phyloP scores from a whole-genome alignment of 2,113 vertebrate genomes.

The Coptodon rendalli region DNA sequence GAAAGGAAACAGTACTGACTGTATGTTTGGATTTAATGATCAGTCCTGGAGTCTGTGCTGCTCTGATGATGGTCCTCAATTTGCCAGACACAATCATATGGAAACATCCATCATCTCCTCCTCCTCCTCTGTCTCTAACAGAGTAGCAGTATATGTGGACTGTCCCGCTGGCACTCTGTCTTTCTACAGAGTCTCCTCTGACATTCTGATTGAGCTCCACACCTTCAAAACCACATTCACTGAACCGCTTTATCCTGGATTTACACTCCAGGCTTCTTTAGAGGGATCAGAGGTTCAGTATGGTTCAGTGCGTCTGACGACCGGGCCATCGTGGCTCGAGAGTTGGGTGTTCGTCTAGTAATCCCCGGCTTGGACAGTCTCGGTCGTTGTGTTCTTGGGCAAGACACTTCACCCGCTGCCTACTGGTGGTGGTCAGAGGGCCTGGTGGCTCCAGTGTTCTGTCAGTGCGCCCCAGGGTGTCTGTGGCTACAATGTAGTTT shows the following conservation, averaged over 20 bases:
- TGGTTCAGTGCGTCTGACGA: neutral
- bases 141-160: neutral
- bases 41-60: neutral
- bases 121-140: neutral
- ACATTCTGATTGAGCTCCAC: neutral
- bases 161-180: neutral
- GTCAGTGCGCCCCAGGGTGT: too few relatives aligned
- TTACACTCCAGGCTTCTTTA: neutral
- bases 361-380: too few relatives aligned
- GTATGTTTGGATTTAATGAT: neutral
- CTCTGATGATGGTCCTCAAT: accelerated
- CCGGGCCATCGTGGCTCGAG: too few relatives aligned
- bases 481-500: too few relatives aligned
- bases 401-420: too few relatives aligned
- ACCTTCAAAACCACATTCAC: neutral
- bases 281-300: neutral
- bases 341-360: too few relatives aligned
- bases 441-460: too few relatives aligned
- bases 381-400: too few relatives aligned
- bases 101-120: neutral
- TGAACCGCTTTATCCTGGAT: neutral
- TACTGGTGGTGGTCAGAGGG: too few relatives aligned
- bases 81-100: accelerated
- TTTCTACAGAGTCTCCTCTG: neutral
- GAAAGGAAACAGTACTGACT: accelerated